These are phyloP conservation scores for Sander vitreus DNA, from an alignment of 2,113 vertebrate species.

Conservation along the genomic window DNA sequence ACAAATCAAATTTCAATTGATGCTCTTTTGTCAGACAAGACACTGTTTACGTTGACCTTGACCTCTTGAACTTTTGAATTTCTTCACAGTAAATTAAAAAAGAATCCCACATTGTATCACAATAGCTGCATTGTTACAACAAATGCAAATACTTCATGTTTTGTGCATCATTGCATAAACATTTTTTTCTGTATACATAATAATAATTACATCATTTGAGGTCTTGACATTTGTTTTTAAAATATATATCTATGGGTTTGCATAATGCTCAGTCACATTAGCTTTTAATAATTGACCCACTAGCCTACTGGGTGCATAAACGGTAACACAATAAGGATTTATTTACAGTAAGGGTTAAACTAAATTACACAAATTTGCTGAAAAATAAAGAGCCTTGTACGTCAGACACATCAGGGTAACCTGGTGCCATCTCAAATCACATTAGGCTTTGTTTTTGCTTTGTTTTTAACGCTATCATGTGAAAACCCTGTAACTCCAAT, in stretches of 20 bases:
- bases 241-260: conserved; percentile 5
- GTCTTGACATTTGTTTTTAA: neutral
- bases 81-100: neutral
- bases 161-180: neutral
- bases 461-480: neutral
- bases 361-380: neutral
- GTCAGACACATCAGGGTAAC: neutral
- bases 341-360: neutral
- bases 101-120: neutral
- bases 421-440: neutral
- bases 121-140: neutral
- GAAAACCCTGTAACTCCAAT: neutral
- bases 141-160: neutral
- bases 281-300: neutral
- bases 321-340: neutral
- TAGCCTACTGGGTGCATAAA: neutral
- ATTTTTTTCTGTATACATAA: neutral
- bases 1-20: conserved; percentile 15
- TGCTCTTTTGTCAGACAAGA: neutral
- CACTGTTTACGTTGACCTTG: neutral
- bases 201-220: neutral
- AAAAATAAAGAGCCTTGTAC: neutral
- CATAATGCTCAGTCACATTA: neutral
- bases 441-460: neutral
- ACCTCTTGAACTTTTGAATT: neutral